These are phyloP conservation scores for Autographa gamma DNA, from an alignment of 2,888 invertebrate genomes.

Conservation along the genomic window DNA sequence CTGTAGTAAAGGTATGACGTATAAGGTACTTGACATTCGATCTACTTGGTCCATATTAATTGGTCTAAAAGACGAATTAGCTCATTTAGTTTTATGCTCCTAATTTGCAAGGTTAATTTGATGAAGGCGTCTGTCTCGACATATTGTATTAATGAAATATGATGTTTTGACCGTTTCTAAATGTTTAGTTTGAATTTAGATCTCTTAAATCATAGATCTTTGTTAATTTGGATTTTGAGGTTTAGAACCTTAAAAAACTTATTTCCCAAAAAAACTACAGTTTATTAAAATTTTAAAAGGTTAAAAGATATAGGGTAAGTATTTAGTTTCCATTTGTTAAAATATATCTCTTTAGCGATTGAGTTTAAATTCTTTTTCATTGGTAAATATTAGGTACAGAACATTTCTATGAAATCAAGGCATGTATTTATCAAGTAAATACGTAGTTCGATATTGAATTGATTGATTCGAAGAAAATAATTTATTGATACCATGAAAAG, in stretches of 20 bases:
- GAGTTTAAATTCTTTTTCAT: too few species aligned
- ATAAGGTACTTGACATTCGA: slow-evolving; percentile 8
- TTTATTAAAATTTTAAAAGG: too few species aligned
- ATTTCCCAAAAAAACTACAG: too few species aligned
- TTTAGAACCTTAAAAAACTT: too few species aligned
- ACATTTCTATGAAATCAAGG: neutral
- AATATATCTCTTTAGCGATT: too few species aligned
- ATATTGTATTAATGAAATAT: neutral
- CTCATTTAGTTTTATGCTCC: slow-evolving; percentile 13
- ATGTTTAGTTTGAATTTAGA: neutral
- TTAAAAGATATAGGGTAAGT: too few species aligned
- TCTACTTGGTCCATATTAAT: slow-evolving; percentile 20
- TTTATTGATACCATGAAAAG: neutral
- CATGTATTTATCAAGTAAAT: too few species aligned
- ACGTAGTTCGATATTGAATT: neutral
- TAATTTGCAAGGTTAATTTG: slow-evolving; percentile 47
- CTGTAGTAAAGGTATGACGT: neutral
- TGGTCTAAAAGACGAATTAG: slow-evolving; percentile 22
- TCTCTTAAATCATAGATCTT: too few species aligned
- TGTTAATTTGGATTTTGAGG: too few species aligned
- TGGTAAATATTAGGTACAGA: neutral
- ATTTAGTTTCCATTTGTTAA: too few species aligned
- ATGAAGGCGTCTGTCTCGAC: slow-evolving; percentile 17
- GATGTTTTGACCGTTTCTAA: neutral
- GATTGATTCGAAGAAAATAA: neutral